phyloP scores from a whole-genome alignment of 2,113 vertebrate genomes.

The Siniperca chuatsi region DNA sequence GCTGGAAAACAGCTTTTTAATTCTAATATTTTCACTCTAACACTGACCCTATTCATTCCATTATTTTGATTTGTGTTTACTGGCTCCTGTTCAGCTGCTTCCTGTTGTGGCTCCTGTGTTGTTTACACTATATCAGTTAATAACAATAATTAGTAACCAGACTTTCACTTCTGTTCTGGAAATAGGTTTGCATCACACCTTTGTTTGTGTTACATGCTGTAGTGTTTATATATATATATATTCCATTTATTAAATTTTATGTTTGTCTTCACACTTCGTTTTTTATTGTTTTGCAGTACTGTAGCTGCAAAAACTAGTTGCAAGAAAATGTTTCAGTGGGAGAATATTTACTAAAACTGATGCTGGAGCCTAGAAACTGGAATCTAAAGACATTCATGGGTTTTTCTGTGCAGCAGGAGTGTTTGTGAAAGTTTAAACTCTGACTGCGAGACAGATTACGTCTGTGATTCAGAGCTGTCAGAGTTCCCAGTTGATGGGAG shows the following conservation, averaged over 20 bases:
- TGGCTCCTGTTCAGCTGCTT: conserved; percentile 14
- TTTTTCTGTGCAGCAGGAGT: background rate
- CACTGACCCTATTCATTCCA: background rate
- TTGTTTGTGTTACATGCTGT: background rate
- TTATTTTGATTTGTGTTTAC: background rate
- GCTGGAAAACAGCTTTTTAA: background rate
- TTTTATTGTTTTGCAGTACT: background rate
- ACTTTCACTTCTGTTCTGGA: background rate
- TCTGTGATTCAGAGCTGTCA: background rate
- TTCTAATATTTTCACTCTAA: background rate
- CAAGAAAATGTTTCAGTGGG: background rate
- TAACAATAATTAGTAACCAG: conserved; percentile 12
- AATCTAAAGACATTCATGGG: background rate
- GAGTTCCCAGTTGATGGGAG: conserved; percentile 33
- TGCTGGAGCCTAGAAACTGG: background rate
- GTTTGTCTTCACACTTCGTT: background rate
- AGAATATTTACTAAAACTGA: background rate
- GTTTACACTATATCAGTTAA: conserved; percentile 40
- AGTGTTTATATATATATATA: no score
- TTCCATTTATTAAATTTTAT: background rate
- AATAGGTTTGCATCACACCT: background rate
- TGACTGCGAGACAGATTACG: background rate
- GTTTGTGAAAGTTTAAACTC: background rate
- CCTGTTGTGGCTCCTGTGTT: conserved; percentile 38
- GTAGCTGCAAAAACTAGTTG: background rate